A percentile compares a stretch with the other conserved stretches of the same genome.
Conservation (phyloP, 2,113 vertebrate species). For the Hydrochoerus hydrochaeris region DNA sequence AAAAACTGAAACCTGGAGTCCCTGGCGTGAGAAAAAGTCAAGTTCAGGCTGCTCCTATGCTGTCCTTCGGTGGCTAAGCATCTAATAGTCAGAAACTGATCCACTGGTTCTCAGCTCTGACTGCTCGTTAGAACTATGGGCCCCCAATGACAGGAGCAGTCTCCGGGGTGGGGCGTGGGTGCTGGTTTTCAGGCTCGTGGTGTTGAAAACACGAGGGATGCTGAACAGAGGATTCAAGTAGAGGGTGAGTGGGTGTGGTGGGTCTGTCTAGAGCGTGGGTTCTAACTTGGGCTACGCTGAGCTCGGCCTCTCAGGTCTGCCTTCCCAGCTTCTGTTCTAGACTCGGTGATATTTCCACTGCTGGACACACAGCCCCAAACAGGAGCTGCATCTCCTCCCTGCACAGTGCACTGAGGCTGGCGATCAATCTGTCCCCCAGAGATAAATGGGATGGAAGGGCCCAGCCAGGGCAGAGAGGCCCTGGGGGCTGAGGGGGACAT, state of each 20-base stretch:
- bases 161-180: rapidly evolving
- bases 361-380: not conserved
- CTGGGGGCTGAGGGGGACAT: not conserved
- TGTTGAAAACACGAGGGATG: not conserved
- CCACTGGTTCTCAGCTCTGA: not conserved
- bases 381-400: rapidly evolving
- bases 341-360: not conserved
- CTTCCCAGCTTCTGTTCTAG: too few relatives aligned
- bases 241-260: too few relatives aligned
- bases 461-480: not conserved
- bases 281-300: too few relatives aligned
- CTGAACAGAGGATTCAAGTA: not conserved
- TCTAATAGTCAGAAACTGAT: not conserved
- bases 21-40: too few relatives aligned
- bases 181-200: not conserved
- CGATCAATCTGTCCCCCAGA: rapidly evolving
- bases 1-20: not conserved
- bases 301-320: not conserved
- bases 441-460: not conserved
- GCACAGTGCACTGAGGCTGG: too few relatives aligned
- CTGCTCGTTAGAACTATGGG: not conserved
- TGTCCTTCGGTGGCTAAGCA: not conserved
- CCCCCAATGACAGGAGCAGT: too few relatives aligned
- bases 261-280: not conserved
- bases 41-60: not conserved